Base-by-base conservation (phyloP, 2,888 invertebrate species). In the Alsophila aescularia region DNA sequence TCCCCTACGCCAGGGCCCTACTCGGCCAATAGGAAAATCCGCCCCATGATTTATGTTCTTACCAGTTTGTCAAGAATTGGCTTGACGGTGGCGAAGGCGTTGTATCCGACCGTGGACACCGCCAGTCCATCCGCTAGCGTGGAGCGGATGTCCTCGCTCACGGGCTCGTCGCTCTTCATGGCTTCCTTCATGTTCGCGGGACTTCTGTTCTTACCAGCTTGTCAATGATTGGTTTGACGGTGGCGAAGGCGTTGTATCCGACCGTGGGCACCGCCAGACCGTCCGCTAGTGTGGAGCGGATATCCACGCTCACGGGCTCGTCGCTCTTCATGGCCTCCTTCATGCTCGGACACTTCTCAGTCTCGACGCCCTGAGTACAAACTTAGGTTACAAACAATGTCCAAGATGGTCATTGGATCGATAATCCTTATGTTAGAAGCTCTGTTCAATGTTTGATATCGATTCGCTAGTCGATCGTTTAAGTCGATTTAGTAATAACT, bases 301-400 rank as follows among this genome's bases (percentile, higher is more conserved):
- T 94, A 36, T 93, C 90, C 6, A 96, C 94, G 61, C 92, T 90
- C 0, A 94, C 90, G 0, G 97, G 97, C 52, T 93, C 93, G 0
- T 95, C 94, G 35, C 93, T 92, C 69, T 94, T 91, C 62, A 97
- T 76, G 0, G 98, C 97, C 21, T 92, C 89, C 34, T 94, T 90
- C 91, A 98, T 98, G 76, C 98, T 97, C 0, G 98, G 94, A 83
- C 98, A 98, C 68, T 96, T 94, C 75, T 98, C 98, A 0, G 98
- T 96, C 84, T 99, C 98, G 0, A 97, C 98, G 1, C 98, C 98
- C 96, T 96, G 76, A 0, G 53, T 0, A 31, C 29, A 52, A 39
- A 37, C 1, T 27, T 18, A 15, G 12, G 3, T 21, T 5, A 21
- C 21, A 21, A 5, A n/a, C n/a, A n/a, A n/a, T n/a, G n/a, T n/a